Conservation (phyloP, 2,797 vertebrate genomes). For the Euphonia xanthogaster region DNA sequence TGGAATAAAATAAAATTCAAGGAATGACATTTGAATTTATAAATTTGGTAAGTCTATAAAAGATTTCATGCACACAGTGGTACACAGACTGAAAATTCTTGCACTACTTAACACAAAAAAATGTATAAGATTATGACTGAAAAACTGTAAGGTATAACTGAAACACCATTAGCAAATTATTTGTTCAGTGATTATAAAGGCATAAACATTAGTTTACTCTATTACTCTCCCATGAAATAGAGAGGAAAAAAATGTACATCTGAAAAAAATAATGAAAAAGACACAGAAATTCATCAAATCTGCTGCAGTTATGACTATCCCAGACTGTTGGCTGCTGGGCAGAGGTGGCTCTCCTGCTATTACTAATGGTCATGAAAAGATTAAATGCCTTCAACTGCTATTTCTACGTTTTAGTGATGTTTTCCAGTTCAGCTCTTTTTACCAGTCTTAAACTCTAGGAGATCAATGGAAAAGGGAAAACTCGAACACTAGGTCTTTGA, state of each 20-base stretch:
- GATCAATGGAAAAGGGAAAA: neutral
- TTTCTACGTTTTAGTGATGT: neutral
- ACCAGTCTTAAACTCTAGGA: neutral
- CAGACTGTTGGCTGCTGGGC: neutral
- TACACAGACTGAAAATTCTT: neutral
- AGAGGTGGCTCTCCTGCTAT: neutral
- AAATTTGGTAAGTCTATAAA: neutral
- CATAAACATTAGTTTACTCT: neutral
- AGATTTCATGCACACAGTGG: neutral
- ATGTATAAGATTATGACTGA: neutral
- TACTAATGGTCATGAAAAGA: neutral
- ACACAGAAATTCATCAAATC: neutral
- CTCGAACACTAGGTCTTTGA: neutral
- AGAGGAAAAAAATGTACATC: neutral
- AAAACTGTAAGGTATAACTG: neutral
- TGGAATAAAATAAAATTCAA: neutral
- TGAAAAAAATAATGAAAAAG: neutral
- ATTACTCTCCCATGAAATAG: neutral
- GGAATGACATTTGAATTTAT: neutral
- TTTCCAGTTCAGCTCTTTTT: neutral
- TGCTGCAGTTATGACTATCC: neutral
- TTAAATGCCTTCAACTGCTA: neutral
- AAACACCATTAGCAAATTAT: neutral
- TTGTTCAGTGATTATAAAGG: neutral
- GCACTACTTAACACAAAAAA: neutral